Evolutionary conservation across 2,888 invertebrate species (phyloP).

Genomic region (Lumbricus terrestris): DNA sequence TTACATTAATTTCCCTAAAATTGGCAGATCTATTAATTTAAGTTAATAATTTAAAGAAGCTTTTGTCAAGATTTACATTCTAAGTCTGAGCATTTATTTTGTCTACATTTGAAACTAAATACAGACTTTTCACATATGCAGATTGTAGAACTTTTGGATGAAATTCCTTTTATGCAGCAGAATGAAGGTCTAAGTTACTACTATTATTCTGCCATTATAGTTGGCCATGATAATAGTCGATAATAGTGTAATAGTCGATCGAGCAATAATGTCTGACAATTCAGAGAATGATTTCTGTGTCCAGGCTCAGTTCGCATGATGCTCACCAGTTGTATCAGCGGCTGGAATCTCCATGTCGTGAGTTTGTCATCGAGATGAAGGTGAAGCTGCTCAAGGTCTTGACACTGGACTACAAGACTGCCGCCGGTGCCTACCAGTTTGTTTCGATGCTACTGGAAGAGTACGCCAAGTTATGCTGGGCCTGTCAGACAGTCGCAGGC

Average conservation of each 20-base stretch:
- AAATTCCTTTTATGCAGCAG: not conserved
- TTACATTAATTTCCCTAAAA: not conserved
- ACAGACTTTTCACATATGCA: too few relatives aligned
- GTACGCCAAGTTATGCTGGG: conserved; percentile 67
- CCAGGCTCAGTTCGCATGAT: conserved; percentile 61
- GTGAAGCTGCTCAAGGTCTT: conserved; percentile 64
- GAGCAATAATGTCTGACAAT: not conserved
- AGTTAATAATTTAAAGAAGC: not conserved
- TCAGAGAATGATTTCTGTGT: not conserved
- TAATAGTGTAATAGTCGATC: not conserved
- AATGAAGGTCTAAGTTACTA: not conserved
- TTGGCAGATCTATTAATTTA: not conserved
- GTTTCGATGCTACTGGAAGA: conserved; percentile 67
- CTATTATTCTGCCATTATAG: not conserved
- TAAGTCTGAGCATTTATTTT: too few relatives aligned
- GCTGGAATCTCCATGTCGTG: conserved; percentile 67
- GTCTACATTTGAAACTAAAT: too few relatives aligned
- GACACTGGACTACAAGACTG: conserved; percentile 61
- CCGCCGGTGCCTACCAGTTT: conserved; percentile 61
- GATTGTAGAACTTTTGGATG: too few relatives aligned
- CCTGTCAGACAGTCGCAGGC: conserved; percentile 66
- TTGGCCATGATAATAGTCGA: not conserved
- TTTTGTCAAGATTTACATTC: not conserved
- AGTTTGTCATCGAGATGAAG: conserved; percentile 69
- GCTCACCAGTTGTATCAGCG: conserved; percentile 69